Base-by-base conservation (phyloP, 2,888 invertebrate species). In the Zootermopsis nevadensis region DNA sequence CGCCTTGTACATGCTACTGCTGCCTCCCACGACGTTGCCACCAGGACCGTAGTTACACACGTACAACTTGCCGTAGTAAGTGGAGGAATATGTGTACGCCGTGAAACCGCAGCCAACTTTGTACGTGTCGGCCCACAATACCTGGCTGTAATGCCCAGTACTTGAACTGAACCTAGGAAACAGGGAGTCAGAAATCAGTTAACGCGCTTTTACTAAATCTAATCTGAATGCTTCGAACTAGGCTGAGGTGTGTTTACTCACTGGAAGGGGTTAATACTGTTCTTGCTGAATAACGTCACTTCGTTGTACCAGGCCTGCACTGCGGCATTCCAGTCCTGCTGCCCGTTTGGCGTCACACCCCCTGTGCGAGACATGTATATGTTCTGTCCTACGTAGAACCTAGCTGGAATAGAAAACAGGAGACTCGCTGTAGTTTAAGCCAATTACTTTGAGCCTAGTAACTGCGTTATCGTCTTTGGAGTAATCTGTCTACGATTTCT, bases 101-200 rank as follows among this genome's bases (percentile, higher is more conserved):
- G 2, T 89, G 87, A 84, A 87, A 33, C 91, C 92, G 85, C 92
- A 92, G 8, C 92, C 92, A 35, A 92, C 86, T 42, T 86, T 86
- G 55, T 87, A 87, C 0, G 91, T 89, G 33, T 89, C 87, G 2
- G 90, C 91, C 91, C 91, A 92, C 1, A 91, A 88, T 81, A 92
- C 86, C 88, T 91, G 90, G 0, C 89, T 90, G 86, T 89, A 90
- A 85, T 90, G 90, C 2, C 89, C 89, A 42, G 85, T 86, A 0
- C 79, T 79, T 8, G 81, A 10, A 7, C 83, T 77, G 60, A 84
- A 86, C 38, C 87, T 87, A 35, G n/a, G 27, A 12, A 27, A 60
- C 48, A 60, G 27, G n/a, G n/a, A 8, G 19, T 60, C 6, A 1
- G n/a, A 60, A 55, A 24, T 55, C 12, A 55, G 38, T 38, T 38